A percentile compares a stretch with the other conserved stretches of the same genome.
phyloP scores from a whole-genome alignment of 2,797 vertebrate genomes.

The Rhynchonycteris naso region DNA sequence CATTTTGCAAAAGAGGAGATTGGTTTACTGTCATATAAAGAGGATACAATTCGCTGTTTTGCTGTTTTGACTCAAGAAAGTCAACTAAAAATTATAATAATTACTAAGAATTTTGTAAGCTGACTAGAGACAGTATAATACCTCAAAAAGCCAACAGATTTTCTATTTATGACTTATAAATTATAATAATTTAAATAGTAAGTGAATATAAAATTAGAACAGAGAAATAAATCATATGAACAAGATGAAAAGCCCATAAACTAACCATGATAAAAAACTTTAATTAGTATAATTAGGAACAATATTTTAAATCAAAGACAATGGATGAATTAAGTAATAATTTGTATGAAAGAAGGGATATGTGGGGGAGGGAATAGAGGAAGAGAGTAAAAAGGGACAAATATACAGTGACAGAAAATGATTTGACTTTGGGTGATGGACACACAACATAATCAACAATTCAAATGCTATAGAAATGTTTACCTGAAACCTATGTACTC shows the following conservation, averaged over 20 bases:
- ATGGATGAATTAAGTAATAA: neutral
- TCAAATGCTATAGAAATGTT: too few species aligned
- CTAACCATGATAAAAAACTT: neutral
- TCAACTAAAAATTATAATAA: slow-evolving; percentile 35
- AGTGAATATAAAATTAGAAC: neutral
- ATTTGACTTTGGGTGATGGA: too few species aligned
- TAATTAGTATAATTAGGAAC: neutral
- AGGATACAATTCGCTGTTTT: neutral
- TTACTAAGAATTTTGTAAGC: neutral
- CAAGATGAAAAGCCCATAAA: slow-evolving; percentile 10
- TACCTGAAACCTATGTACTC: too few species aligned
- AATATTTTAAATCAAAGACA: slow-evolving; percentile 20
- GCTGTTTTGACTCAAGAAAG: slow-evolving; percentile 28
- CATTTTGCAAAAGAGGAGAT: neutral
- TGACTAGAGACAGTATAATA: neutral
- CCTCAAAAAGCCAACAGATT: slow-evolving; percentile 23
- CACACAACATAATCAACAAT: too few species aligned
- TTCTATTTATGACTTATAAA: slow-evolving; percentile 22
- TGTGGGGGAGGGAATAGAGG: too few species aligned
- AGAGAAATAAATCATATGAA: neutral
- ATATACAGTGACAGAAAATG: too few species aligned
- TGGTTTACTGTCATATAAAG: slow-evolving; percentile 24
- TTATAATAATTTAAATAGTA: neutral
- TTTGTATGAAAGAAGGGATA: neutral
- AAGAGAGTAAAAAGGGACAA: too few species aligned